Percentiles rank a stretch among this genome's conserved stretches.
phyloP scores from a whole-genome alignment of 2,113 vertebrate species.

The Malurus cyaneus region DNA sequence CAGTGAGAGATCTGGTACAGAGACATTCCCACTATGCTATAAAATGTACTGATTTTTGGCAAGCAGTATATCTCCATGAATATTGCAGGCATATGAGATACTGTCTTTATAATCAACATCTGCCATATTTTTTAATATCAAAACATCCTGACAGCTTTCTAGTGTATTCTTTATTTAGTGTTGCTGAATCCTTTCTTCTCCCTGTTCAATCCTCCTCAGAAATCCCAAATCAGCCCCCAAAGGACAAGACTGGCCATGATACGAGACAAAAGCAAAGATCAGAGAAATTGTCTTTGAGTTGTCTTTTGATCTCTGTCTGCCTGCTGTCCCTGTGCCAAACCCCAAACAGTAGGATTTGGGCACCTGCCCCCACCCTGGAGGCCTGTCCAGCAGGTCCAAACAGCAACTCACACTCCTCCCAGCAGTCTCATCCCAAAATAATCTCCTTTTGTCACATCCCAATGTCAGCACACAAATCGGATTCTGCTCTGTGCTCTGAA shows the following conservation, averaged over 20 bases:
- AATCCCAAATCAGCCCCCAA: not conserved
- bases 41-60: not conserved
- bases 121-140: not conserved
- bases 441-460: not conserved
- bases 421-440: not conserved
- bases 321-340: not conserved
- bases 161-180: not conserved
- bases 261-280: not conserved
- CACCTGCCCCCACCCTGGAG: not conserved
- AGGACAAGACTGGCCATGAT: not conserved
- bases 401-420: not conserved
- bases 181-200: not conserved
- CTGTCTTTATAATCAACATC: not conserved
- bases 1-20: not conserved
- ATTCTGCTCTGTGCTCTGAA: not conserved
- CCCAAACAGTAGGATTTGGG: not conserved
- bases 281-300: not conserved
- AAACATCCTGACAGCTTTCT: not conserved
- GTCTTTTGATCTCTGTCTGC: not conserved
- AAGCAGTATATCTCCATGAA: not conserved
- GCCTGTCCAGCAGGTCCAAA: not conserved
- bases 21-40: not conserved
- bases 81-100: not conserved
- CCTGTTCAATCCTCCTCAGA: not conserved
- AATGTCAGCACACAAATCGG: not conserved